phyloP scores from a whole-genome alignment of 2,797 vertebrate genomes.

The Neoniphon sammara region DNA sequence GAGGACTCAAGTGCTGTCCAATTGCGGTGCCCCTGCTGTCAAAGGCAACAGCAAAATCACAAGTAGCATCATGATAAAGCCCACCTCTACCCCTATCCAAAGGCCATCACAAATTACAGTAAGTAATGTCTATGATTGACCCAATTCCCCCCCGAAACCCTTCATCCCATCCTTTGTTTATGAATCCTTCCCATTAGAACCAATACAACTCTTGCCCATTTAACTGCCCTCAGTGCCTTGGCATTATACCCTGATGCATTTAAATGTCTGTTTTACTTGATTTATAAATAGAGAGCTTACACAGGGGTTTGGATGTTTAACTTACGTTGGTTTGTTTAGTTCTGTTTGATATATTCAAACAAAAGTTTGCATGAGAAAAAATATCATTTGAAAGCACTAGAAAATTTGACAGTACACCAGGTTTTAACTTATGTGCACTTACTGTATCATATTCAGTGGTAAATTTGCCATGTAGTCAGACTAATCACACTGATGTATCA shows the following conservation, averaged over 20 bases:
- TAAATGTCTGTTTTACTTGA: conserved; percentile 66
- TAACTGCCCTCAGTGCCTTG: conserved; percentile 15
- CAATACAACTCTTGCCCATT: conserved; percentile 57
- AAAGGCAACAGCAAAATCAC: conserved; percentile 95
- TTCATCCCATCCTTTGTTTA: conserved; percentile 70
- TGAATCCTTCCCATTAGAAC: conserved; percentile 72
- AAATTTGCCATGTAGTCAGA: conserved; percentile 85
- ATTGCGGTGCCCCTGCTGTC: conserved; percentile 82
- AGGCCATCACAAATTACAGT: conserved; percentile 98
- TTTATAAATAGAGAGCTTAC: conserved; percentile 72
- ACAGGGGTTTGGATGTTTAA: conserved; percentile 67
- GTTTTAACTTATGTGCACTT: conserved; percentile 92
- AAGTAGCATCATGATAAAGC: conserved; percentile 98
- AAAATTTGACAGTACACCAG: conserved; percentile 84
- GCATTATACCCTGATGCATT: conserved; percentile 67
- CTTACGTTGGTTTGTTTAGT: conserved; percentile 79
- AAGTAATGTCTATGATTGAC: conserved; percentile 97
- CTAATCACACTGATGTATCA: conserved; percentile 91
- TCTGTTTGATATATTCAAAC: conserved; percentile 77
- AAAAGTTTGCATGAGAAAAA: conserved; percentile 80
- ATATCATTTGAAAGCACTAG: conserved; percentile 72
- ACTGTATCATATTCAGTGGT: conserved; percentile 90
- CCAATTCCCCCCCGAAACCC: conserved; percentile 49
- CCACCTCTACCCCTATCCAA: conserved; percentile 91
- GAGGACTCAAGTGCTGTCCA: conserved; percentile 87